Conservation (phyloP, 2,113 vertebrate genomes). For the Glareola pratincola region DNA sequence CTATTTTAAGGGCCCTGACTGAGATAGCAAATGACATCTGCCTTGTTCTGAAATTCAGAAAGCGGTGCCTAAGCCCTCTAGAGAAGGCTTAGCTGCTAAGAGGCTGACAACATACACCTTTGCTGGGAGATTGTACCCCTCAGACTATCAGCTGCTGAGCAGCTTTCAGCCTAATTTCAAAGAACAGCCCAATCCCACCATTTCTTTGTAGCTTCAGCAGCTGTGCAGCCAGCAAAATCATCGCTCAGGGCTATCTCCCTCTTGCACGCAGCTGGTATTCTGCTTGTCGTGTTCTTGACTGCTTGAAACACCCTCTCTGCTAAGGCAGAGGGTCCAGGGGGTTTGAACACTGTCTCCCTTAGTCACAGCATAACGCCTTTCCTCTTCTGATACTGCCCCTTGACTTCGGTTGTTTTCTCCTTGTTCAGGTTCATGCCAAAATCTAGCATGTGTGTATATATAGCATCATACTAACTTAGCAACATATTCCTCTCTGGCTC, state of each 20-base stretch:
- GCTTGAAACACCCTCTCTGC: not conserved
- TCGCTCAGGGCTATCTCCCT: not conserved
- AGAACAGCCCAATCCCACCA: not conserved
- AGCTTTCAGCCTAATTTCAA: not conserved
- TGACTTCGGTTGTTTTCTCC: not conserved
- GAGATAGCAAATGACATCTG: not conserved
- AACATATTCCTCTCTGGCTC: not conserved
- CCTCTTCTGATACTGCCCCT: not conserved
- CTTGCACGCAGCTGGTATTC: conserved; percentile 7
- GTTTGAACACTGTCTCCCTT: not conserved
- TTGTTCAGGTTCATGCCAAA: not conserved
- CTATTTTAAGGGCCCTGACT: not conserved
- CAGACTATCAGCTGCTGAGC: not conserved
- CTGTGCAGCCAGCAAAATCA: not conserved
- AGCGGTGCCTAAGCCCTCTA: not conserved
- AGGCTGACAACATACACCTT: not conserved
- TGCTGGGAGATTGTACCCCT: not conserved
- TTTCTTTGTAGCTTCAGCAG: not conserved
- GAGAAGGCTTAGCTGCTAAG: not conserved
- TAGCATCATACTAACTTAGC: not conserved
- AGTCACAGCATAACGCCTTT: not conserved
- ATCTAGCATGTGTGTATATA: not conserved
- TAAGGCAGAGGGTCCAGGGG: not conserved
- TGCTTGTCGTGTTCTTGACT: not conserved
- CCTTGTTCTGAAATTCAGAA: not conserved